Percentiles rank a stretch among this genome's conserved stretches.
Conservation (phyloP, 2,888 invertebrate genomes). For the Drosophila bunnanda region DNA sequence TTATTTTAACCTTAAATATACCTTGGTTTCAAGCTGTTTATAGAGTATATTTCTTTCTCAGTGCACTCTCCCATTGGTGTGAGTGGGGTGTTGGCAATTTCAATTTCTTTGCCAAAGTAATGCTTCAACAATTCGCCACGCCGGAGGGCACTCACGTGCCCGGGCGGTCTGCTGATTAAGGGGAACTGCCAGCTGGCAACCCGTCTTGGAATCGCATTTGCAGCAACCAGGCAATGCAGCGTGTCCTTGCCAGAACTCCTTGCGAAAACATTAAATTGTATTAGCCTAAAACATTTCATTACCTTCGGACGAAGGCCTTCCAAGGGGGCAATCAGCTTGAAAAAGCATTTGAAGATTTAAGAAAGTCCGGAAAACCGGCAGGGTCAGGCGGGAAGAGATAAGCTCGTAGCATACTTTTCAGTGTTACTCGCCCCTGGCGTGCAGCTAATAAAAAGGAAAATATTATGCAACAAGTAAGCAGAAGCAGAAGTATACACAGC, state of each 20-base stretch:
- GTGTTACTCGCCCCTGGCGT: slow-evolving; percentile 37
- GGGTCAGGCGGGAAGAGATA: not conserved
- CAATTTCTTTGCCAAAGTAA: slow-evolving; percentile 50
- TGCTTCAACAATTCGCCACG: slow-evolving; percentile 52
- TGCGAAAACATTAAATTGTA: slow-evolving; percentile 66
- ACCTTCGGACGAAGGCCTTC: slow-evolving; percentile 20
- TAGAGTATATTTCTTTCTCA: not conserved
- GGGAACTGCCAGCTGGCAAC: slow-evolving; percentile 50
- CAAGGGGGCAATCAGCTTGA: slow-evolving; percentile 68
- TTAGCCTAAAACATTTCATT: slow-evolving; percentile 69
- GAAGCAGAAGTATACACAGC: slow-evolving; percentile 38
- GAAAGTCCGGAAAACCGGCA: slow-evolving; percentile 21
- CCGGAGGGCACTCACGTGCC: slow-evolving; percentile 46
- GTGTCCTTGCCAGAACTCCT: slow-evolving; percentile 48
- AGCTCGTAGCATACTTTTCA: slow-evolving; percentile 36
- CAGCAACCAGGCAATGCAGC: slow-evolving; percentile 26
- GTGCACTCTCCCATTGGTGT: not conserved
- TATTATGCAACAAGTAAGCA: slow-evolving; percentile 77
- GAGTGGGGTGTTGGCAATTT: slow-evolving; percentile 35
- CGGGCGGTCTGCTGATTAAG: slow-evolving; percentile 49
- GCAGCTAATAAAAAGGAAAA: slow-evolving; percentile 71
- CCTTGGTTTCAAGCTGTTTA: not conserved
- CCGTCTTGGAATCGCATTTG: slow-evolving; percentile 65
- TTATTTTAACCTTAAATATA: accelerated
- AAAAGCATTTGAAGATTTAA: slow-evolving; percentile 63